phyloP scores from a whole-genome alignment of 2,888 invertebrate species.

The Athetis lepigone region DNA sequence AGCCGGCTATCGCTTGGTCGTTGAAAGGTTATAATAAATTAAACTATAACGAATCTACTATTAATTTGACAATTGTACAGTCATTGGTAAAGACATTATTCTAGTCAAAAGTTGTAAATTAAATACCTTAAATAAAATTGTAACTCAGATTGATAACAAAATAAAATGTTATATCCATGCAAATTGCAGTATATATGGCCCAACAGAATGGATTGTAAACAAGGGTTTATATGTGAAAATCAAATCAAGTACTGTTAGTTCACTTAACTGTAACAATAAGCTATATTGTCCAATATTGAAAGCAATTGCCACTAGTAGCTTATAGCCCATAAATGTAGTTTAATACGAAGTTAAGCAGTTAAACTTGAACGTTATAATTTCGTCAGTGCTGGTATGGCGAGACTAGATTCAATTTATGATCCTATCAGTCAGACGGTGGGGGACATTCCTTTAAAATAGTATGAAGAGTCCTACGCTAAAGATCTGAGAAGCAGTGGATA shows the following conservation, averaged over 20 bases:
- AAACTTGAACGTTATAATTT: conserved; percentile 45
- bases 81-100: too few relatives aligned
- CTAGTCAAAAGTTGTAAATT: too few relatives aligned
- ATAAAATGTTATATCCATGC: background rate
- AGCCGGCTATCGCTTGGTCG: too few relatives aligned
- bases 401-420: conserved; percentile 51
- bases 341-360: conserved; percentile 51
- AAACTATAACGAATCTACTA: too few relatives aligned
- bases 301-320: conserved; percentile 39
- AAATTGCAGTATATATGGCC: conserved; percentile 12
- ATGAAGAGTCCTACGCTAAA: conserved; percentile 20
- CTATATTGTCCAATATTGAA: conserved; percentile 39
- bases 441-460: conserved; percentile 56
- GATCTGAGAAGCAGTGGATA: conserved; percentile 25
- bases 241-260: conserved; percentile 34
- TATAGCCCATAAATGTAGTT: conserved; percentile 45
- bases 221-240: conserved; percentile 44
- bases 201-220: conserved; percentile 21
- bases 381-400: conserved; percentile 39
- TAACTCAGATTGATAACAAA: background rate
- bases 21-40: too few relatives aligned
- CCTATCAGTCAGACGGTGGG: conserved; percentile 52
- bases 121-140: too few relatives aligned
- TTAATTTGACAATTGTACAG: too few relatives aligned
- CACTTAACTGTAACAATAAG: conserved; percentile 28